A percentile compares a stretch with the other conserved stretches of the same genome.
phyloP scores from a whole-genome alignment of 2,113 vertebrate genomes.

The Chlorodrepanis virens region DNA sequence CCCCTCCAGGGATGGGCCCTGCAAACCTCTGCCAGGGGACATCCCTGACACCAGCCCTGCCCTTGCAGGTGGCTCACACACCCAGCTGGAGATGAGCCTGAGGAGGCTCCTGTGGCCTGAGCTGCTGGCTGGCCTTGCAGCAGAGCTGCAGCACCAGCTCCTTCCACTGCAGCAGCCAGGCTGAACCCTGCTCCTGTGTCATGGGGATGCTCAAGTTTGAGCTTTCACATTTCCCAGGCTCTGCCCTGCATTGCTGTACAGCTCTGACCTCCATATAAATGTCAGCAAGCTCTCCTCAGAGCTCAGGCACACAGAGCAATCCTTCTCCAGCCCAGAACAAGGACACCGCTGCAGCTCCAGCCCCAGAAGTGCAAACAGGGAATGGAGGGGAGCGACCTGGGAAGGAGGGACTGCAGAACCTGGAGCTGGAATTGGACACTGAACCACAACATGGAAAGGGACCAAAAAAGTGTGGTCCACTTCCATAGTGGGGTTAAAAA shows the following conservation, averaged over 20 bases:
- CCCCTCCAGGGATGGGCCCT: neutral
- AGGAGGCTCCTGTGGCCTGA: no score
- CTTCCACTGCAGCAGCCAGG: no score
- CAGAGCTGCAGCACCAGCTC: no score
- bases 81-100: no score
- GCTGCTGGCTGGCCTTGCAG: no score
- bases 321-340: neutral
- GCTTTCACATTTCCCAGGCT: neutral
- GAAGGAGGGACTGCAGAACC: neutral
- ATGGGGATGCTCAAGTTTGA: rapidly evolving
- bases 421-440: rapidly evolving
- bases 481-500: no score
- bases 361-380: neutral
- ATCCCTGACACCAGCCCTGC: no score
- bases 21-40: neutral
- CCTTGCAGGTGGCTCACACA: no score
- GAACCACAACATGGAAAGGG: rapidly evolving
- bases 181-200: neutral
- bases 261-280: neutral
- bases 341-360: rapidly evolving
- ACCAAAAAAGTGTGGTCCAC: no score
- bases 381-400: neutral
- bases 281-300: neutral
- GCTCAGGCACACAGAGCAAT: neutral
- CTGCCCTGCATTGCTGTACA: rapidly evolving